A percentile compares a stretch with the other conserved stretches of the same genome.
phyloP scores from a whole-genome alignment of 2,888 invertebrate genomes.

The Phyllotreta striolata region DNA sequence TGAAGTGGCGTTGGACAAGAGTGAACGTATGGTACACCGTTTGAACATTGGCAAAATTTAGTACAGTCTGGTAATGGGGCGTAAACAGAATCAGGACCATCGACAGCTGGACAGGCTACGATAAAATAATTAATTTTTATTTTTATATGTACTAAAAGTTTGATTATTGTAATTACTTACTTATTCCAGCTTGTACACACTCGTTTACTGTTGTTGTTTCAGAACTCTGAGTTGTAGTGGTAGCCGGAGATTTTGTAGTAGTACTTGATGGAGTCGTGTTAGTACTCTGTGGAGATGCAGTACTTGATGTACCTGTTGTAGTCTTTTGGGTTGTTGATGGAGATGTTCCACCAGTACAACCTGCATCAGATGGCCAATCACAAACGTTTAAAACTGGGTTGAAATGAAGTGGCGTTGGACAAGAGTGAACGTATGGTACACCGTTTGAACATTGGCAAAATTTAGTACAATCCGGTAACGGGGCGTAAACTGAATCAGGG shows the following conservation, averaged over 20 bases:
- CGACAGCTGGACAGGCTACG: slow-evolving; percentile 28
- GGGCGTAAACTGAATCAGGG: slow-evolving; percentile 31
- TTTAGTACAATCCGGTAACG: slow-evolving; percentile 34
- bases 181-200: too few relatives aligned
- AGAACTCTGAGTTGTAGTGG: not conserved
- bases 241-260: slow-evolving; percentile 2
- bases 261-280: not conserved
- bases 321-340: slow-evolving; percentile 1
- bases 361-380: slow-evolving; percentile 31
- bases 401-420: slow-evolving; percentile 37
- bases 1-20: slow-evolving; percentile 34
- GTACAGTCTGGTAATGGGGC: slow-evolving; percentile 29
- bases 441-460: slow-evolving; percentile 41
- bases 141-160: not conserved
- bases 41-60: slow-evolving; percentile 39
- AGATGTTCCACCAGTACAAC: slow-evolving; percentile 16
- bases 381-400: slow-evolving; percentile 37
- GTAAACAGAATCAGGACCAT: slow-evolving; percentile 34
- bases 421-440: slow-evolving; percentile 29
- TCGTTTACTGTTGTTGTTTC: too few relatives aligned
- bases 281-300: not conserved
- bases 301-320: slow-evolving; percentile 11
- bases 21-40: slow-evolving; percentile 29
- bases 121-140: not conserved
- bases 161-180: not conserved